Evolutionary conservation across 2,113 vertebrate genomes (phyloP).

Genomic region (Protobothrops mucrosquamatus): DNA sequence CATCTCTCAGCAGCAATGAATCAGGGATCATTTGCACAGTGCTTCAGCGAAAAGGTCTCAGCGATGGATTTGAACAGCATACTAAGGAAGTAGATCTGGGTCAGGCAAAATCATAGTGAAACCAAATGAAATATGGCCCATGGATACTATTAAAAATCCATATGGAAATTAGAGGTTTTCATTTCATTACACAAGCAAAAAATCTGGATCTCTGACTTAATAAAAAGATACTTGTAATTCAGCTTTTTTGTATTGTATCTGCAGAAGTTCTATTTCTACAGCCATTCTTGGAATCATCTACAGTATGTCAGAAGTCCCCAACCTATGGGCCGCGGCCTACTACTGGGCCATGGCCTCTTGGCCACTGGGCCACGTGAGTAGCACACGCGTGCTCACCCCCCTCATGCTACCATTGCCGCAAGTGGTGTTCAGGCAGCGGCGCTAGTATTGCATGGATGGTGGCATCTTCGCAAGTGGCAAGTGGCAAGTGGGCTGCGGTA

Average conservation of each 20-base stretch:
- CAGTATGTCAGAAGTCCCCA: neutral
- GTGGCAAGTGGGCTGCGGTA: too few species aligned
- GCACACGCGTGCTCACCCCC: too few species aligned
- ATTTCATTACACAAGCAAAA: neutral
- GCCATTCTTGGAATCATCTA: conserved; percentile 1
- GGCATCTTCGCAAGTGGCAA: too few species aligned
- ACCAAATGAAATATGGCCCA: conserved; percentile 1
- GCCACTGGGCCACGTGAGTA: too few species aligned
- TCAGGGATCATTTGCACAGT: neutral
- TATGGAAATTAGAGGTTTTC: neutral
- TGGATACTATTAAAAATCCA: neutral
- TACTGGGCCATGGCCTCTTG: too few species aligned
- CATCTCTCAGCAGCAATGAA: neutral
- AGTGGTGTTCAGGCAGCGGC: too few species aligned
- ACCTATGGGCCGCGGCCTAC: too few species aligned
- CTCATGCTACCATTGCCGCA: too few species aligned
- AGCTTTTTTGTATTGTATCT: neutral
- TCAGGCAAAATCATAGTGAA: neutral
- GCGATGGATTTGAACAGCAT: neutral
- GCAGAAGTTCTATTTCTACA: conserved; percentile 21
- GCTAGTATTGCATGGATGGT: too few species aligned
- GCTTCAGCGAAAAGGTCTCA: neutral
- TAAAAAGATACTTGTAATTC: conserved; percentile 23
- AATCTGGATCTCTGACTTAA: neutral
- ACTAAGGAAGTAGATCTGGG: neutral